A percentile compares a stretch with the other conserved stretches of the same genome.
Conservation (phyloP, 2,888 invertebrate species). For the Lithophane semibrunnea region DNA sequence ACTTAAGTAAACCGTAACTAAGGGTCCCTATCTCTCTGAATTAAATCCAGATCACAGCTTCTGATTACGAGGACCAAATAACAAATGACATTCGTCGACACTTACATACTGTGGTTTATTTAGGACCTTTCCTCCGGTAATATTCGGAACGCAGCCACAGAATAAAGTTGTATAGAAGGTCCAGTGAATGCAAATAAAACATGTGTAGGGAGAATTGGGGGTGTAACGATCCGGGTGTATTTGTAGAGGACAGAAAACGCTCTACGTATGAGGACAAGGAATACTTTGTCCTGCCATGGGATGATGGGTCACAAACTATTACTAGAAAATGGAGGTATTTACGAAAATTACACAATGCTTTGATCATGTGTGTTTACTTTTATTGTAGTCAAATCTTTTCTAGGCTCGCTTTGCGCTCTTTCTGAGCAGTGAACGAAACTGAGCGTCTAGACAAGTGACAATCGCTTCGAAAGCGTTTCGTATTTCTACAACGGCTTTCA, state of each 20-base stretch:
- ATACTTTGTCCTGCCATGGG: neutral
- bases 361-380: neutral
- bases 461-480: too few species aligned
- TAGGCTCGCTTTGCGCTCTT: neutral
- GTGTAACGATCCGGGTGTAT: slow-evolving; percentile 35
- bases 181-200: slow-evolving; percentile 40
- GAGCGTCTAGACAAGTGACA: too few species aligned
- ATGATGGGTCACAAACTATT: neutral
- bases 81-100: slow-evolving; percentile 41
- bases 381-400: neutral
- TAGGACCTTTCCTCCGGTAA: slow-evolving; percentile 29
- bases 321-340: neutral
- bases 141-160: slow-evolving; percentile 28
- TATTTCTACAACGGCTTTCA: too few species aligned
- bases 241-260: slow-evolving; percentile 34
- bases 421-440: too few species aligned
- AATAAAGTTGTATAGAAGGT: slow-evolving; percentile 35
- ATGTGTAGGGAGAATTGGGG: slow-evolving; percentile 25
- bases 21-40: slow-evolving; percentile 14
- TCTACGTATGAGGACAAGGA: neutral
- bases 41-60: slow-evolving; percentile 53
- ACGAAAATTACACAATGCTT: neutral
- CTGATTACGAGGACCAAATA: slow-evolving; percentile 44
- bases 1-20: slow-evolving; percentile 3
- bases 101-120: slow-evolving; percentile 50